phyloP scores from a whole-genome alignment of 2,888 invertebrate genomes.

The Drosophila koepferae region DNA sequence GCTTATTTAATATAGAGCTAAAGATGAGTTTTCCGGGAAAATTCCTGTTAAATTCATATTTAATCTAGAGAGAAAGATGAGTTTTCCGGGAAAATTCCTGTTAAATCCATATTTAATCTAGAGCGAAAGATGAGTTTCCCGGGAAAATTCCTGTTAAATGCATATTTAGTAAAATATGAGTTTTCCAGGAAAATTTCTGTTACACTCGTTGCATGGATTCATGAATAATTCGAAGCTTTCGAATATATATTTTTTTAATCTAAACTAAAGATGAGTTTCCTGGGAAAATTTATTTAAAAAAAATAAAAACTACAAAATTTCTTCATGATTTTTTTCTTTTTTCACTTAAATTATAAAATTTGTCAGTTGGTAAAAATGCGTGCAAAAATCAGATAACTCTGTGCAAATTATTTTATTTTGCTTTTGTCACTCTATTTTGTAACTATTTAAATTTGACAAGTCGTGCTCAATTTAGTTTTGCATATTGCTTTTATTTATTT shows the following conservation, averaged over 20 bases:
- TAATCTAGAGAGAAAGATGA: too few species aligned
- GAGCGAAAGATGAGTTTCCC: not conserved
- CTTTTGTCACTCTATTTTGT: not conserved
- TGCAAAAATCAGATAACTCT: slow-evolving; percentile 6
- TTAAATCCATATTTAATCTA: not conserved
- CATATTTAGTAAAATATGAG: too few species aligned
- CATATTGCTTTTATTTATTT: not conserved
- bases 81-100: too few species aligned
- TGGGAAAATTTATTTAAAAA: too few species aligned
- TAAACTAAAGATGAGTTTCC: too few species aligned
- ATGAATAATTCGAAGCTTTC: not conserved
- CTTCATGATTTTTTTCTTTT: not conserved
- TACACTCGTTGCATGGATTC: not conserved
- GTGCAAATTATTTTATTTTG: not conserved
- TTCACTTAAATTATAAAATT: not conserved
- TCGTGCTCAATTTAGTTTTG: not conserved
- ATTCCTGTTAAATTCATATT: too few species aligned
- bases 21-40: too few species aligned
- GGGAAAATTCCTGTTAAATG: too few species aligned
- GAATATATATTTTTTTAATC: too few species aligned
- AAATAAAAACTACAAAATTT: not conserved
- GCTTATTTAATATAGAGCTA: too few species aligned
- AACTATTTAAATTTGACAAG: not conserved
- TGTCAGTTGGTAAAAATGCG: not conserved
- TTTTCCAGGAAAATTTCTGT: not conserved